phyloP scores from a whole-genome alignment of 2,113 vertebrate species.

The Uria aalge region DNA sequence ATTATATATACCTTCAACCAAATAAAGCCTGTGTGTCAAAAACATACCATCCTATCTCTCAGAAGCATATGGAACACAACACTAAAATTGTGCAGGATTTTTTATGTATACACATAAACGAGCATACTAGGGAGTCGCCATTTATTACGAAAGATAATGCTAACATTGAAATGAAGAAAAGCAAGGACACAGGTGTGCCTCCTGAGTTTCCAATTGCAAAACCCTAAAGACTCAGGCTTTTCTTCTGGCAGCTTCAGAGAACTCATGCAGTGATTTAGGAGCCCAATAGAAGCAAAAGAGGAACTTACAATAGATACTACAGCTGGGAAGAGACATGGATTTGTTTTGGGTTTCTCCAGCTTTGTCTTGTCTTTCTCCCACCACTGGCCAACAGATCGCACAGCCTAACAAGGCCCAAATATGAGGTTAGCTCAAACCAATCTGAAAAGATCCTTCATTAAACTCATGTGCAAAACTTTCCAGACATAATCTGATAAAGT shows the following conservation, averaged over 20 bases:
- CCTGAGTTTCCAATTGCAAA: not conserved
- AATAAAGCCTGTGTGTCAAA: not conserved
- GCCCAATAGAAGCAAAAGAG: not conserved
- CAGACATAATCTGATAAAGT: not conserved
- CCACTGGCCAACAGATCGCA: not conserved
- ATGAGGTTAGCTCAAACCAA: not conserved
- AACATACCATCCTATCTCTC: not conserved
- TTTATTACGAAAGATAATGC: not conserved
- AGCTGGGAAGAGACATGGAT: not conserved
- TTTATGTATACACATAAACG: not conserved
- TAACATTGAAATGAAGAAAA: not conserved
- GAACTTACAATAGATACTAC: not conserved
- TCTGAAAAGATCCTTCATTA: not conserved
- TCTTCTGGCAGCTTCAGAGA: not conserved
- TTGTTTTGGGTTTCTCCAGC: rapidly evolving
- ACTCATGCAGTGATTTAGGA: not conserved
- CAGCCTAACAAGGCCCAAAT: not conserved
- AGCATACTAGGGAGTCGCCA: rapidly evolving
- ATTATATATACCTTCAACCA: not conserved
- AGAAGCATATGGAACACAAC: not conserved
- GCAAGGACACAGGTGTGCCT: not conserved
- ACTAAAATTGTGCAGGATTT: not conserved
- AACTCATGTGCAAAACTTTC: not conserved
- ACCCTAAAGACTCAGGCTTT: not conserved
- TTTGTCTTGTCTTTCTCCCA: not conserved